Evolutionary conservation across 2,888 invertebrate genomes (phyloP).

Genomic region (Tortricodes alternella): DNA sequence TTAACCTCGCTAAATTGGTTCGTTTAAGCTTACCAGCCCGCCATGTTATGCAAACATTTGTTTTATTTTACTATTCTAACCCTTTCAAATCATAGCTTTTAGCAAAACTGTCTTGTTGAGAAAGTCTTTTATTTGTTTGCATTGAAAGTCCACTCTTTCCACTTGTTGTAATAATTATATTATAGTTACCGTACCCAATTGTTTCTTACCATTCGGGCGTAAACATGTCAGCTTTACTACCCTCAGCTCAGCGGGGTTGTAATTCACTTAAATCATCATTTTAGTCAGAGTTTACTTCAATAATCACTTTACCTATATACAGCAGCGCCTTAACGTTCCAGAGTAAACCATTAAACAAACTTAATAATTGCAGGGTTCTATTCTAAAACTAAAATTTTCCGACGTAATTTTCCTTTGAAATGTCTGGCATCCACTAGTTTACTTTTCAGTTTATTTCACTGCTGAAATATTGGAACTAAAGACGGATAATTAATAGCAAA

Average conservation of each 20-base stretch:
- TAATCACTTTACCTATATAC: slow-evolving; percentile 9
- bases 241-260: background rate
- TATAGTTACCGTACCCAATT: background rate
- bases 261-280: slow-evolving; percentile 16
- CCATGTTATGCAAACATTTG: too few species aligned
- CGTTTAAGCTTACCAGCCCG: background rate
- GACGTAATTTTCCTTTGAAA: slow-evolving; percentile 11
- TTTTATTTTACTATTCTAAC: too few species aligned
- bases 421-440: slow-evolving; percentile 4
- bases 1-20: background rate
- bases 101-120: too few species aligned
- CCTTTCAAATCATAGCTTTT: background rate
- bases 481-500: too few species aligned
- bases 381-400: slow-evolving; percentile 6
- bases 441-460: too few species aligned
- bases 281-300: background rate
- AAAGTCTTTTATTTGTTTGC: too few species aligned
- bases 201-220: background rate
- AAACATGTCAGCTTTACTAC: background rate
- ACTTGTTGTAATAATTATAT: background rate
- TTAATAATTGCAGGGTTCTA: background rate
- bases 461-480: too few species aligned
- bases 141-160: background rate
- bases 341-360: slow-evolving; percentile 2
- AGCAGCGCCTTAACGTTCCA: background rate